phyloP scores from a whole-genome alignment of 2,113 vertebrate genomes.

The Vulpes lagopus region DNA sequence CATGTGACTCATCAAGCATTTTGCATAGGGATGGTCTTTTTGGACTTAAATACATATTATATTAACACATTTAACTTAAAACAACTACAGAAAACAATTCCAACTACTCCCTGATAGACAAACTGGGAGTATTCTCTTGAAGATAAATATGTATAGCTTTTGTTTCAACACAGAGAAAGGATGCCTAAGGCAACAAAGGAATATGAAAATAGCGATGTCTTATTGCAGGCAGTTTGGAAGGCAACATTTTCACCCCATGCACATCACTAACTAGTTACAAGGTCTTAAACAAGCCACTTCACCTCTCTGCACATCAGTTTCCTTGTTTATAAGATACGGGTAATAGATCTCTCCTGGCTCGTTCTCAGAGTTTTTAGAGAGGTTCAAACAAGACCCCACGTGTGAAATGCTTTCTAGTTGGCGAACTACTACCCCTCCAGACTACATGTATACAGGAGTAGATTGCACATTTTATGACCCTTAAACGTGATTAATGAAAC shows the following conservation, averaged over 20 bases:
- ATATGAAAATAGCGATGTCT: neutral
- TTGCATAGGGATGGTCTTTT: neutral
- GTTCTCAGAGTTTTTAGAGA: neutral
- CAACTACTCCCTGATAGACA: neutral
- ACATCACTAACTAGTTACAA: neutral
- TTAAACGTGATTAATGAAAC: neutral
- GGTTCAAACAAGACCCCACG: neutral
- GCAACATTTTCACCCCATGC: neutral
- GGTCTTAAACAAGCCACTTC: neutral
- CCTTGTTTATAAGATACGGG: neutral
- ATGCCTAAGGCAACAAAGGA: neutral
- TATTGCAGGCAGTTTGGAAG: neutral
- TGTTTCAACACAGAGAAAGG: conserved; percentile 29
- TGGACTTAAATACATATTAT: neutral
- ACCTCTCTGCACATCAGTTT: neutral
- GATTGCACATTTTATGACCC: neutral
- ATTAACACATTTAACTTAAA: neutral
- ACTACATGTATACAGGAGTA: neutral
- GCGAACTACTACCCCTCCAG: neutral
- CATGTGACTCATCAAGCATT: neutral
- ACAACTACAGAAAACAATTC: neutral
- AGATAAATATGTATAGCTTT: conserved; percentile 17
- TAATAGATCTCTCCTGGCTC: neutral
- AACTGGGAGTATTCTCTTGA: conserved; percentile 49
- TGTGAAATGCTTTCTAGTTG: neutral